A percentile compares a stretch with the other conserved stretches of the same genome.
phyloP scores from a whole-genome alignment of 2,888 invertebrate species.

The Melanotus villosus region DNA sequence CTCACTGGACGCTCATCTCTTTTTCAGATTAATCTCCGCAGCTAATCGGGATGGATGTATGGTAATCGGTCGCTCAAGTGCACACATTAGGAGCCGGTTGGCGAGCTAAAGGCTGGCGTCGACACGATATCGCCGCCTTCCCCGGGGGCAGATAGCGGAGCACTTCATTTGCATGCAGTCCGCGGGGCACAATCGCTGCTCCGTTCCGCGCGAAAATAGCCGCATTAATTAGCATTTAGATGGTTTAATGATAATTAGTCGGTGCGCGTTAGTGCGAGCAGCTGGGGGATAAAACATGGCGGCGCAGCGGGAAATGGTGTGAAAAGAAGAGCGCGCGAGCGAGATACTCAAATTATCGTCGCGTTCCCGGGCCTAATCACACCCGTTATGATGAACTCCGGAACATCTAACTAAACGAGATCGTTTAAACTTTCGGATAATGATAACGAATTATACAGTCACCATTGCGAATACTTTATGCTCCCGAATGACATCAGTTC shows the following conservation, averaged over 20 bases:
- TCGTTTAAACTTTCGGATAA: constrained; percentile 60
- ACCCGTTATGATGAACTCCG: constrained; percentile 63
- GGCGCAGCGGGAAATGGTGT: constrained; percentile 65
- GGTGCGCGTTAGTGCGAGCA: constrained; percentile 63
- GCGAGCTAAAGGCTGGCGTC: constrained; percentile 46
- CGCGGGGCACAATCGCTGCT: constrained; percentile 65
- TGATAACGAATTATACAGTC: constrained; percentile 55
- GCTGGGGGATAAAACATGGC: constrained; percentile 66
- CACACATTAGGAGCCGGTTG: constrained; percentile 45
- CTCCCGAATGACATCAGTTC: constrained; percentile 13
- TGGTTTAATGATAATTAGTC: constrained; percentile 72
- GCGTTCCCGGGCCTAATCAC: constrained; percentile 58
- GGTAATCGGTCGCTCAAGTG: constrained; percentile 43
- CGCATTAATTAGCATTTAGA: constrained; percentile 73
- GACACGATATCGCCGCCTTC: constrained; percentile 48
- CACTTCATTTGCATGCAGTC: constrained; percentile 69
- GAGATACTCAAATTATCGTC: constrained; percentile 62
- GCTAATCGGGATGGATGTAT: constrained; percentile 48
- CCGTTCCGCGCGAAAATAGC: constrained; percentile 68
- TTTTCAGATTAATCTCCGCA: constrained; percentile 48
- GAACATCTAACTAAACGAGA: constrained; percentile 59
- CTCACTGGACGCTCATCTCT: constrained; percentile 46
- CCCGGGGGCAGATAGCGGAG: constrained; percentile 49
- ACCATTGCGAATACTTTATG: constrained; percentile 24
- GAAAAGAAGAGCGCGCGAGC: constrained; percentile 65